Base-by-base conservation (phyloP, 1,140 invertebrate species). In the Trissolcus basalis region DNA sequence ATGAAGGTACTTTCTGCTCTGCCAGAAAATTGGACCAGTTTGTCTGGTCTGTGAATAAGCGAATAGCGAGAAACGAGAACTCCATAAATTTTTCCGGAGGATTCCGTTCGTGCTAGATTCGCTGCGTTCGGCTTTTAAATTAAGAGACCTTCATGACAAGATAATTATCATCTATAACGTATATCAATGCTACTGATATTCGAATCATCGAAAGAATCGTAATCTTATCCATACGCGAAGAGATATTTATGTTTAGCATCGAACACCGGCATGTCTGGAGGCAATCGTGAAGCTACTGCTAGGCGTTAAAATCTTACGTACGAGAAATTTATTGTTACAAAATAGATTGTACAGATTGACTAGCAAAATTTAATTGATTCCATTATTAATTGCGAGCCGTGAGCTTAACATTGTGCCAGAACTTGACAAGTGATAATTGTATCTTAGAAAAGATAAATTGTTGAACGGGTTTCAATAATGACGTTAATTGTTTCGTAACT, bases 81-180 rank as follows among this genome's bases (percentile, higher is more conserved):
- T 79, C 71, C 71, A 79, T 79, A 79, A 79, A 79, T 79, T 79
- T 79, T 79, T 79, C 71, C 65, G 44, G 61, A 74, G 65, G 68
- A 79, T 79, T 75, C 77, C 71, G 68, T 59, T 74, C 76, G 61
- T 68, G 67, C 76, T 78, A 75, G 77, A 77, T 79, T 81, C 73
- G 59, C 71, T 68, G 63, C 69, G 55, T 64, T 68, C 75, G 69
- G 77, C 79, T 79, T 82, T 76, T 77, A 78, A 80, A 82, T 80
- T 77, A 80, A 80, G 75, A 76, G 75, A 75, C 75, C 77, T 79
- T 78, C 78, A 79, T 77, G 77, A 68, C 77, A 71, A 71, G 77
- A 74, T 78, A 74, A 78, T 78, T 74, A 74, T 71, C 70, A 54
- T 68, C 36, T 44, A 60, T 68, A 77, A 68, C 49, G 58, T 64